phyloP scores from a whole-genome alignment of 2,113 vertebrate genomes.

The Argyrosomus japonicus region DNA sequence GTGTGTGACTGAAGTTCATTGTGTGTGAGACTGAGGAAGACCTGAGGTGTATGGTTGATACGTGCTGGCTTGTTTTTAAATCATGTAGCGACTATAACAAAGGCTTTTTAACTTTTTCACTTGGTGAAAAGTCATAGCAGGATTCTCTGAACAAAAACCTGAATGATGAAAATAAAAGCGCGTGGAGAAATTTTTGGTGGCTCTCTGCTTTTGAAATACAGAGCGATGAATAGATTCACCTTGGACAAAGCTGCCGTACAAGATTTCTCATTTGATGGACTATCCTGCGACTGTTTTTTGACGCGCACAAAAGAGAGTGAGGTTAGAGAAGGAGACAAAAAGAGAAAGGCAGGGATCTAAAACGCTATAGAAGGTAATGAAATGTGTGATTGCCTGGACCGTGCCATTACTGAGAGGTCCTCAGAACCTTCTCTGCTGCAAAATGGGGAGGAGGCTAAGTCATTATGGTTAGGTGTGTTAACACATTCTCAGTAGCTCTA shows the following conservation, averaged over 20 bases:
- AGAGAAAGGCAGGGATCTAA: constrained; percentile 37
- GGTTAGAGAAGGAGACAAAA: constrained; percentile 10
- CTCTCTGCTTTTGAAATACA: neutral
- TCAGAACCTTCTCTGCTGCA: constrained; percentile 53
- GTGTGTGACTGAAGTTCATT: neutral
- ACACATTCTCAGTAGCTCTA: constrained; percentile 35
- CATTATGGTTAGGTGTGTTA: constrained; percentile 61
- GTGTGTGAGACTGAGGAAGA: too few species aligned
- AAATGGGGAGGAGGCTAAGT: constrained; percentile 59
- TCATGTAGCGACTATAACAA: neutral
- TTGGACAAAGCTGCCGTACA: neutral
- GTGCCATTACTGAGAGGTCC: constrained; percentile 45
- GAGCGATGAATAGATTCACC: constrained; percentile 25
- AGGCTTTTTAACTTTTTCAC: neutral
- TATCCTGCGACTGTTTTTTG: neutral
- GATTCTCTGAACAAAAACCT: neutral
- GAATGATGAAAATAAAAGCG: neutral
- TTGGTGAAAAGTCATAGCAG: neutral
- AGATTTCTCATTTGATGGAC: constrained; percentile 32
- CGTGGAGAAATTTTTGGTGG: neutral
- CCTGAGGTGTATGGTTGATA: neutral
- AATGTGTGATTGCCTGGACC: constrained; percentile 69
- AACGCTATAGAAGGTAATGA: constrained; percentile 60
- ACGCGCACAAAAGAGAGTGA: constrained; percentile 21
- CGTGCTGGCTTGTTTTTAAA: neutral